Evolutionary conservation across 2,888 invertebrate genomes (phyloP), one percentile per base, ranked within the genome.

Genomic region (Unio delphinus): DNA sequence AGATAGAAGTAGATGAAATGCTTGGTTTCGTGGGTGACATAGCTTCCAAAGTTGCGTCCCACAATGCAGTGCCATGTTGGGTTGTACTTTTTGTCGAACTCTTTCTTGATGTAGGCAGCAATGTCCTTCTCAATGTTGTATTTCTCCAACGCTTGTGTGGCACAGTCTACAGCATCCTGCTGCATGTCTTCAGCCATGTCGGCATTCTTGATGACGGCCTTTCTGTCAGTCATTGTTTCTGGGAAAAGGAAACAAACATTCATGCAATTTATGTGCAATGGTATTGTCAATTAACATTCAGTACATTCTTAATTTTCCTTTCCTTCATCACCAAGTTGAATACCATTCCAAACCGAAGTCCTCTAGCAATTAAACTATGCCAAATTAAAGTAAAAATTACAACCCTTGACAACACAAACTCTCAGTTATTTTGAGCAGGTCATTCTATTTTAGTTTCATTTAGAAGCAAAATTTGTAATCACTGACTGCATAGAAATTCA

Each of bases 161-260:
- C 99, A 91, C 97, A 98, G 91, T 99, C 99, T 54, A 99, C 98
- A 83, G 99, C 98, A 91, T 99, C 99, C 90, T 98, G 98, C 93
- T 99, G 99, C 99, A 99, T 99, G 92, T 99, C 99, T 92, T 99
- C 99, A 87, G 97, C 95, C 99, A 99, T 99, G 92, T 99, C 99
- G 87, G 98, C 99, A 93, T 99, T 99, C 93, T 99, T 99, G 91
- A 99, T 98, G 80, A 99, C 99, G 89, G 99, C 99, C 92, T 99
- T 99, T 65, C 87, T 76, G 30, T 87, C 87, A 70, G 83, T 69
- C 84, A 83, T 84, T n/a, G 23, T 68, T 55, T 23, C 67, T 67
- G 20, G 55, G 67, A 26, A 18, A 45, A 45, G 7, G 8, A 34
- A 45, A 45, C 2, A 45, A 45, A 56, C 23, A 55, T 26, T 64